A percentile compares a stretch with the other conserved stretches of the same genome.
Evolutionary conservation across 2,888 invertebrate species (phyloP).

Genomic region (Aphelenchoides bicaudatus): DNA sequence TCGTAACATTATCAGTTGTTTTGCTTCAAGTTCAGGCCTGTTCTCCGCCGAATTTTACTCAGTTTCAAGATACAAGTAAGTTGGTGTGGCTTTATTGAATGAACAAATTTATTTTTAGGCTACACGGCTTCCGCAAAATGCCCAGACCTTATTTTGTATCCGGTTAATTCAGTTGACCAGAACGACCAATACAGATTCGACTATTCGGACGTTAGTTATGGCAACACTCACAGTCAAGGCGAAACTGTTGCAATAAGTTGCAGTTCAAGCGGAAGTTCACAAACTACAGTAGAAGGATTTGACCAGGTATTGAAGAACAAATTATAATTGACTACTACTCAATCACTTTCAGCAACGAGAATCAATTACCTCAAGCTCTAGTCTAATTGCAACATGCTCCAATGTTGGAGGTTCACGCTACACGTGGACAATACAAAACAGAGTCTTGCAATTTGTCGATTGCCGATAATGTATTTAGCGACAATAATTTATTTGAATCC

Average conservation of each 20-base stretch:
- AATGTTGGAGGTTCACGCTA: conserved; percentile 60
- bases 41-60: conserved; percentile 55
- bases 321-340: background rate
- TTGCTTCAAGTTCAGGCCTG: conserved; percentile 34
- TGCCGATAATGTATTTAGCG: conserved; percentile 55
- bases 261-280: conserved; percentile 56
- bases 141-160: conserved; percentile 57
- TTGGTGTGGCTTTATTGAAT: conserved; percentile 5
- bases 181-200: conserved; percentile 59
- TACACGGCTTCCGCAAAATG: conserved; percentile 52
- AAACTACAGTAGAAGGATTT: conserved; percentile 57
- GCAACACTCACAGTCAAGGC: conserved; percentile 58
- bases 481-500: no score
- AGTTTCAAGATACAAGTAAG: conserved; percentile 52
- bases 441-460: conserved; percentile 59
- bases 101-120: conserved; percentile 34
- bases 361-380: conserved; percentile 54
- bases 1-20: no score
- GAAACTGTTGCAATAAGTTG: conserved; percentile 60
- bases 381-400: conserved; percentile 56
- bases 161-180: conserved; percentile 58
- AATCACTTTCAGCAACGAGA: conserved; percentile 51
- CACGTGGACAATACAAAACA: conserved; percentile 59
- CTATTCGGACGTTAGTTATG: conserved; percentile 53
- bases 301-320: conserved; percentile 45